Evolutionary conservation across 2,797 vertebrate genomes (phyloP).

Genomic region (Acestrorhynchus altus): DNA sequence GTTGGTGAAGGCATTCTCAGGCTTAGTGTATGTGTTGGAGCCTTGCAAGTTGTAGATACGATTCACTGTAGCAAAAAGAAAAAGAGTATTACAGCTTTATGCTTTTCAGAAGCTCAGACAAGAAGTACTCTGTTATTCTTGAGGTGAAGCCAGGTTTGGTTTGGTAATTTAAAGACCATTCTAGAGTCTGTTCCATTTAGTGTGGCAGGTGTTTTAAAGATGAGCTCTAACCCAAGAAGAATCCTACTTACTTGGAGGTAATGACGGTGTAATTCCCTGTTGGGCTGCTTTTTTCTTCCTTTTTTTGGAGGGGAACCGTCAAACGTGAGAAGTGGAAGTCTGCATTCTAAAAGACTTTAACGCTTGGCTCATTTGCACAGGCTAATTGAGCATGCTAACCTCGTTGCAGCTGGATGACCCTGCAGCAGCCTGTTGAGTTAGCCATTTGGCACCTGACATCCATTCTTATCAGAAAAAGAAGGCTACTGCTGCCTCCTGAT

Average conservation of each 20-base stretch:
- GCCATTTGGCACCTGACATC: background rate
- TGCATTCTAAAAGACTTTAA: conserved; percentile 10
- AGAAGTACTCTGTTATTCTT: conserved; percentile 18
- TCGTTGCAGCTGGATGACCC: background rate
- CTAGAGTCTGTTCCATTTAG: conserved; percentile 16
- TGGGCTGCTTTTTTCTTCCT: background rate
- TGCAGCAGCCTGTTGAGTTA: conserved; percentile 10
- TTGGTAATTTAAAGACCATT: conserved; percentile 17
- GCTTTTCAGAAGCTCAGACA: conserved; percentile 9
- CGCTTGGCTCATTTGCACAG: conserved; percentile 24
- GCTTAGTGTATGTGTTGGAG: background rate
- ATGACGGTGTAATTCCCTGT: conserved; percentile 29
- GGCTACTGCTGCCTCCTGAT: background rate
- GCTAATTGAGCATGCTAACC: conserved; percentile 32
- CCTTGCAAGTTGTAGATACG: conserved; percentile 2
- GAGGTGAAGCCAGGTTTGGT: background rate
- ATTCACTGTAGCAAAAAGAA: background rate
- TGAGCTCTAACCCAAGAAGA: conserved; percentile 31
- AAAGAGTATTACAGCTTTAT: conserved; percentile 4
- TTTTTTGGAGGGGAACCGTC: conserved; percentile 26
- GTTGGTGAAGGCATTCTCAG: background rate
- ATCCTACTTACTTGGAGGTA: conserved; percentile 35
- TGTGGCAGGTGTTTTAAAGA: conserved; percentile 25
- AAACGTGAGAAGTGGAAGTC: conserved; percentile 11
- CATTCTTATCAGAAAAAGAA: background rate